These are phyloP conservation scores for Andricus curvator DNA, from an alignment of 2,888 invertebrate genomes.

Conservation along the genomic window DNA sequence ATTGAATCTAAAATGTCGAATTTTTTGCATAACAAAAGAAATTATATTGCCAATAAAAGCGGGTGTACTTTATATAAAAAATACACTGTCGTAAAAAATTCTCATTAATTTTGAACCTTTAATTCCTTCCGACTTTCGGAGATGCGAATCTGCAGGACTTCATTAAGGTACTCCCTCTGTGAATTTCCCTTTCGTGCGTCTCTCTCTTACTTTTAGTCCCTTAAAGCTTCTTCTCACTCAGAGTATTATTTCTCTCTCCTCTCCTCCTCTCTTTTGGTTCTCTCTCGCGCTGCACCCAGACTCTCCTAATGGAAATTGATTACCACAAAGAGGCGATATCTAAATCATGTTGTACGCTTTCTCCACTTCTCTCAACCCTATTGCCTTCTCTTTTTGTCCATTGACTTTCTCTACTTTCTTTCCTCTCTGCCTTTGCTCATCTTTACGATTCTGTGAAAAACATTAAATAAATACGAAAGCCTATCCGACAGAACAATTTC, in stretches of 20 bases:
- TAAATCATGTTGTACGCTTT: conserved; percentile 70
- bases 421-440: conserved; percentile 49
- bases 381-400: conserved; percentile 42
- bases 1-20: too few relatives aligned
- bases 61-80: background rate
- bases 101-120: conserved; percentile 19
- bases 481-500: conserved; percentile 57
- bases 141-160: conserved; percentile 55
- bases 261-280: conserved; percentile 48
- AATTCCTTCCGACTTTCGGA: conserved; percentile 29
- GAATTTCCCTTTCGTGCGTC: conserved; percentile 50
- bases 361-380: conserved; percentile 54
- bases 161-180: conserved; percentile 55
- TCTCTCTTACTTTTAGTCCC: conserved; percentile 43
- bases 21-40: too few relatives aligned
- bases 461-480: conserved; percentile 59
- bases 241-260: conserved; percentile 14
- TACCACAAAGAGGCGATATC: conserved; percentile 72
- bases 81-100: background rate
- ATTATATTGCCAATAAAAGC: too few relatives aligned
- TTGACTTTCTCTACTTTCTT: conserved; percentile 26
- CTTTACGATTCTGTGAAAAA: conserved; percentile 59
- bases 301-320: conserved; percentile 74
- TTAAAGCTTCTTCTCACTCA: conserved; percentile 17
- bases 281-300: conserved; percentile 55